Conservation (phyloP, 2,797 vertebrate species). For the Trichosurus vulpecula region DNA sequence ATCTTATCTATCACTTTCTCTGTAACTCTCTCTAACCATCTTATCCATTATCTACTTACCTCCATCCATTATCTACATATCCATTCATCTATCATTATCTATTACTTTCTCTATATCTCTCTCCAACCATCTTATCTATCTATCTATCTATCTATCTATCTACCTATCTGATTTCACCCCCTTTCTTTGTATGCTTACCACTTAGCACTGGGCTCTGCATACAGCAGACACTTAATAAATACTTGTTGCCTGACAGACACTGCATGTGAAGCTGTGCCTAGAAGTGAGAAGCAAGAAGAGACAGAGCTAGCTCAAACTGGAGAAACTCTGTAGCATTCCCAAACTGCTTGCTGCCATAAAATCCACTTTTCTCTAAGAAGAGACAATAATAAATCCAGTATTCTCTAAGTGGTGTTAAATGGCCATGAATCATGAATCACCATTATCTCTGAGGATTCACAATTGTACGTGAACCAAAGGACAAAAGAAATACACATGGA, state of each 20-base stretch:
- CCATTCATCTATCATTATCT: too few species aligned
- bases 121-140: too few species aligned
- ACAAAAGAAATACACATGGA: neutral
- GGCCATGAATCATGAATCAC: neutral
- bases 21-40: neutral
- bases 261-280: neutral
- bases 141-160: too few species aligned
- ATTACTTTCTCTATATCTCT: too few species aligned
- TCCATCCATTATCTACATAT: too few species aligned
- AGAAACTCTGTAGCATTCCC: neutral
- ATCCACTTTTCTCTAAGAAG: neutral
- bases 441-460: neutral
- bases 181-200: neutral
- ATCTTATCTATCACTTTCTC: neutral
- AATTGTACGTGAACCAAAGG: neutral
- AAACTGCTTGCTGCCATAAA: neutral
- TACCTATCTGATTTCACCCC: neutral
- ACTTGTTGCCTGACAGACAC: neutral
- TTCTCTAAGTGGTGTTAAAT: neutral
- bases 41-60: neutral
- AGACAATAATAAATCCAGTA: neutral
- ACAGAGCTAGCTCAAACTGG: neutral
- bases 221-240: neutral
- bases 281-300: neutral
- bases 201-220: neutral